A percentile compares a stretch with the other conserved stretches of the same genome.
These are phyloP conservation scores for Aulostomus chinensis DNA, from an alignment of 2,797 vertebrate genomes.

Conservation along the genomic window DNA sequence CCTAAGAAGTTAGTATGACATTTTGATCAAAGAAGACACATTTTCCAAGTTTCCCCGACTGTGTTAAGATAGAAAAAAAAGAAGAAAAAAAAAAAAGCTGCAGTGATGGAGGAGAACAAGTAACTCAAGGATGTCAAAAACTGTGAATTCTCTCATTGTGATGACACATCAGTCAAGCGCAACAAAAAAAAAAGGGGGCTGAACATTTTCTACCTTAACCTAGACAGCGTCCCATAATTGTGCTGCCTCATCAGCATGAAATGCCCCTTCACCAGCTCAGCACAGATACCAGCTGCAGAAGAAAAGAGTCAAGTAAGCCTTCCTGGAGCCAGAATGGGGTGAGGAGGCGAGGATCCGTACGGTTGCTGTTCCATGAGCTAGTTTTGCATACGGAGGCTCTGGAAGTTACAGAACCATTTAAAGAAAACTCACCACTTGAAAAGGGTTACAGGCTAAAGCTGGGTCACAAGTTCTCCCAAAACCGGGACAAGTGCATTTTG, in stretches of 20 bases:
- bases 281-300: conserved; percentile 15
- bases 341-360: no score
- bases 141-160: background rate
- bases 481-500: no score
- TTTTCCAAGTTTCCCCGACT: background rate
- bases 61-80: background rate
- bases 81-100: background rate
- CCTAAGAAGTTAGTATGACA: conserved; percentile 15
- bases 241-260: conserved; percentile 39
- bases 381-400: no score
- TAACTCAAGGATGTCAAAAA: conserved; percentile 4
- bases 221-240: conserved; percentile 12
- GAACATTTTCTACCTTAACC: conserved; percentile 20
- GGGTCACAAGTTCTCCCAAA: no score
- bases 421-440: no score
- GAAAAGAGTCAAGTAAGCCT: conserved; percentile 52
- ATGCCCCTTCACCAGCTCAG: conserved; percentile 8
- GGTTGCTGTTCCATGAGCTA: no score
- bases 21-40: conserved; percentile 19
- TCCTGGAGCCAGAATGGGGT: conserved; percentile 43
- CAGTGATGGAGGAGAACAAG: conserved; percentile 3
- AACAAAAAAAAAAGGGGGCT: conserved; percentile 3
- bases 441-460: no score
- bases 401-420: no score
- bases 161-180: conserved; percentile 2